Conservation (phyloP, 2,888 invertebrate species). For the Ophion ventricosus region DNA sequence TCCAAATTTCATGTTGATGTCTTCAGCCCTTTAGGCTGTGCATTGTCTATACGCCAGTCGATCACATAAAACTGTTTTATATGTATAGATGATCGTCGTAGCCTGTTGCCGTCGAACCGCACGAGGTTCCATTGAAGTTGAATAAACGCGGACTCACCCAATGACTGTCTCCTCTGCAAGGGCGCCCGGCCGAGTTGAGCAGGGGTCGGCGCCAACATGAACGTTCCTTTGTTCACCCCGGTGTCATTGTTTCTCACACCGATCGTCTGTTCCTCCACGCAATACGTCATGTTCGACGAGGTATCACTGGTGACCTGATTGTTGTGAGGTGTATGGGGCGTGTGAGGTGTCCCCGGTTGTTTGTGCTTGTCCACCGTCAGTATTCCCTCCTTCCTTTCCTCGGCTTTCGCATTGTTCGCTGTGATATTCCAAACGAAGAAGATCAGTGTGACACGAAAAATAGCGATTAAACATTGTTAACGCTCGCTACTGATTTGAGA, state of each 20-base stretch:
- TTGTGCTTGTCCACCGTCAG: constrained; percentile 77
- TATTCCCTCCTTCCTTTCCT: constrained; percentile 76
- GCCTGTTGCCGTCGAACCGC: too few relatives aligned
- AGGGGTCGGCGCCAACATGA: constrained; percentile 96
- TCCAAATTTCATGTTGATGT: too few relatives aligned
- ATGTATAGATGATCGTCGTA: too few relatives aligned
- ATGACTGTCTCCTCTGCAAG: constrained; percentile 93
- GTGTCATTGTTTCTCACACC: constrained; percentile 74
- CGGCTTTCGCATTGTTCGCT: constrained; percentile 78
- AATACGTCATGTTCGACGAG: constrained; percentile 74
- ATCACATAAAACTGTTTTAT: too few relatives aligned
- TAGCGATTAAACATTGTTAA: not conserved
- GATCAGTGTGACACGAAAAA: not conserved
- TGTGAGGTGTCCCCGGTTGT: constrained; percentile 79
- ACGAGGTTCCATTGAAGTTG: constrained; percentile 7
- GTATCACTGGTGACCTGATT: constrained; percentile 75
- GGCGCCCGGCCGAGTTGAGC: constrained; percentile 96
- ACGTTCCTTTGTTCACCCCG: constrained; percentile 82
- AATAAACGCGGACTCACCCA: constrained; percentile 85
- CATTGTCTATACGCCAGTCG: too few relatives aligned
- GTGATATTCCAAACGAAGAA: constrained; percentile 4
- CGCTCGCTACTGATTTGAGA: not conserved
- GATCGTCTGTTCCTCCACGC: constrained; percentile 75
- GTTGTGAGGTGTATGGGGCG: constrained; percentile 78
- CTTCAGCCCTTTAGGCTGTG: too few relatives aligned